Evolutionary conservation across 2,888 invertebrate genomes (phyloP), one percentile per base, ranked within the genome.

Genomic region (Parnassius apollo): DNA sequence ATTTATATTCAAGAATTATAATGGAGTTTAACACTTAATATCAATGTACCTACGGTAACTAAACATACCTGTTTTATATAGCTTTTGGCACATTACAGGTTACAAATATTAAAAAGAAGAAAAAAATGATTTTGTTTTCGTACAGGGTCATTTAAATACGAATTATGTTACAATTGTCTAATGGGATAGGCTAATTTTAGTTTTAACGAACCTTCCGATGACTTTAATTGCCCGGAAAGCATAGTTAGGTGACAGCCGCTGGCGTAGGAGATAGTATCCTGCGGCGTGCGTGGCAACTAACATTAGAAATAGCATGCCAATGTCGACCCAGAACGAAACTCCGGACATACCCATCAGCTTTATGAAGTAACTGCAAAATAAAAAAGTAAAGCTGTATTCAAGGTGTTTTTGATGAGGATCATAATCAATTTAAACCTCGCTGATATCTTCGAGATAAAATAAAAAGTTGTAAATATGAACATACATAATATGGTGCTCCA

Each of bases 311-410:
- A 97, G 83, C 3, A 94, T 94, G 0, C 85, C 74, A 2, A 96
- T 86, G 68, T 96, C 95, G 22, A 94, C 75, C 93, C 95, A 94
- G 75, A 94, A 95, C 2, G 94, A 93, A 0, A 93, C 92, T 49
- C 95, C 92, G 3, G 95, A 93, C 94, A 96, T 95, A 2, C 96
- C 95, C 93, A 96, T 94, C 42, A 94, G 90, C 69, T 93, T 92
- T 11, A 98, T 92, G 71, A 98, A 94, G 76, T 95, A 94, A n/a
- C 91, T 91, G 82, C 11, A 22, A 51, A 49, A 35, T 48, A 44
- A 9, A 45, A 11, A 35, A 35, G 7, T 35, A 35, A 35, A 35
- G 35, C 35, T 35, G 7, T 7, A 35, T 35, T 35, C 35, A 35
- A 7, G 35, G 7, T 35, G 1, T 35, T 35, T 7, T 35, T 35